Evolutionary conservation across 1,140 invertebrate species (phyloP).

Genomic region (Drosophila arizonae): DNA sequence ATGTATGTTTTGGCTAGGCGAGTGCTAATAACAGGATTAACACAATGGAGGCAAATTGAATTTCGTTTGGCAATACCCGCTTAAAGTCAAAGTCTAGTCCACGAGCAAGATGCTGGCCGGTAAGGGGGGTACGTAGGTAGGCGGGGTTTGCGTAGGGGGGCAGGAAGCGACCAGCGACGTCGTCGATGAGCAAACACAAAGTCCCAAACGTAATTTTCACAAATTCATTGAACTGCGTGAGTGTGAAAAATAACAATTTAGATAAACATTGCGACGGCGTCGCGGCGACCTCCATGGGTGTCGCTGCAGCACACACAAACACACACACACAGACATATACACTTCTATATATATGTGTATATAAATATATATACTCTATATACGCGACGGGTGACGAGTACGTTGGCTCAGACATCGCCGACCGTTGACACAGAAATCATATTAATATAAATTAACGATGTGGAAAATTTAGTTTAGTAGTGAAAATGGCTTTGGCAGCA

Average conservation of each 20-base stretch:
- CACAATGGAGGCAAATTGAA: slow-evolving; percentile 78
- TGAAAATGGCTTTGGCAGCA: slow-evolving; percentile 66
- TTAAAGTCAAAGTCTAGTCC: slow-evolving; percentile 57
- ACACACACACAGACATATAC: background rate
- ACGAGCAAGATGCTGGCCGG: background rate
- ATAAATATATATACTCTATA: slow-evolving; percentile 8
- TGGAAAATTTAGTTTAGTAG: slow-evolving; percentile 83
- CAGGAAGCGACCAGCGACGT: slow-evolving; percentile 7
- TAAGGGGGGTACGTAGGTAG: too few species aligned
- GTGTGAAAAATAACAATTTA: slow-evolving; percentile 83
- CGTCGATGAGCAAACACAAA: slow-evolving; percentile 74
- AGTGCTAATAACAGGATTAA: slow-evolving; percentile 78
- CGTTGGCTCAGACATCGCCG: slow-evolving; percentile 57
- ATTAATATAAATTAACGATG: slow-evolving; percentile 83
- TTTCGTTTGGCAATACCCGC: slow-evolving; percentile 71
- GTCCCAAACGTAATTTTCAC: slow-evolving; percentile 83
- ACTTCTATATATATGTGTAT: background rate
- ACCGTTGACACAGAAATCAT: slow-evolving; percentile 82
- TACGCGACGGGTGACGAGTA: slow-evolving; percentile 51
- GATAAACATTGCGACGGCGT: slow-evolving; percentile 82
- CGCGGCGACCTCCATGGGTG: slow-evolving; percentile 70
- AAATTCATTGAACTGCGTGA: slow-evolving; percentile 83
- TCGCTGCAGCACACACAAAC: slow-evolving; percentile 30
- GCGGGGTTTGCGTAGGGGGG: background rate
- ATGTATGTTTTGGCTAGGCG: slow-evolving; percentile 14